Percentiles rank a stretch among this genome's conserved stretches.
Evolutionary conservation across 92 coral and sea anemone species (phyloP).

Genomic region (Zoanthus solanderi): DNA sequence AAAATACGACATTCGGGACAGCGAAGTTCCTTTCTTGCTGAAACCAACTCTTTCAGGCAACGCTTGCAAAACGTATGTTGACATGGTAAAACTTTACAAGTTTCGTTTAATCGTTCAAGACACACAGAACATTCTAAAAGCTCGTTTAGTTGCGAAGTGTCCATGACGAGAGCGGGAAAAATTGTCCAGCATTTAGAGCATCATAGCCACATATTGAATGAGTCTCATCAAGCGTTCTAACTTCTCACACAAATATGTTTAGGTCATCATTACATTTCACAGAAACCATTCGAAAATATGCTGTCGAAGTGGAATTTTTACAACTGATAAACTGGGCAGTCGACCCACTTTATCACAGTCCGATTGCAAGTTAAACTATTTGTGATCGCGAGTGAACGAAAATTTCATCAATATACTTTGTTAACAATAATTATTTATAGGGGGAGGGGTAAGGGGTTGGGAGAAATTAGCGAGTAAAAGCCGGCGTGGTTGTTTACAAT

Average conservation of each 20-base stretch:
- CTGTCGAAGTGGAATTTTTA: too few relatives aligned
- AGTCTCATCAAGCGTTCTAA: background rate
- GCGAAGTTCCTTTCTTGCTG: conserved; percentile 85
- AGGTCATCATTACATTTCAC: background rate
- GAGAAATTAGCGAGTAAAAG: too few relatives aligned
- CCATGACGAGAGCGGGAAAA: conserved; percentile 59
- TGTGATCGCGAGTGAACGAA: too few relatives aligned
- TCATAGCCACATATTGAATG: background rate
- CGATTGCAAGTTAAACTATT: too few relatives aligned
- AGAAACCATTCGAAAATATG: background rate
- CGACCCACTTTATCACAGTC: too few relatives aligned
- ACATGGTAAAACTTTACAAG: conserved; percentile 95
- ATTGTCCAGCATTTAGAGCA: conserved; percentile 2
- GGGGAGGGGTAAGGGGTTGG: too few relatives aligned
- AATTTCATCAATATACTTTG: too few relatives aligned
- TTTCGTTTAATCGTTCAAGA: conserved; percentile 88
- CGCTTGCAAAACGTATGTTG: conserved; percentile 96
- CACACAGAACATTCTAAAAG: conserved; percentile 96
- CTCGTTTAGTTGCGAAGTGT: conserved; percentile 80
- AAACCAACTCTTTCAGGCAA: conserved; percentile 84
- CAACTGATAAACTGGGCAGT: too few relatives aligned
- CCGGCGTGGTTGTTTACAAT: too few relatives aligned
- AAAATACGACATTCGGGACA: conserved; percentile 96
- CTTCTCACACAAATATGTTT: background rate
- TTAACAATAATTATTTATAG: too few relatives aligned